phyloP scores from a whole-genome alignment of 2,113 vertebrate genomes.

The Origma solitaria region DNA sequence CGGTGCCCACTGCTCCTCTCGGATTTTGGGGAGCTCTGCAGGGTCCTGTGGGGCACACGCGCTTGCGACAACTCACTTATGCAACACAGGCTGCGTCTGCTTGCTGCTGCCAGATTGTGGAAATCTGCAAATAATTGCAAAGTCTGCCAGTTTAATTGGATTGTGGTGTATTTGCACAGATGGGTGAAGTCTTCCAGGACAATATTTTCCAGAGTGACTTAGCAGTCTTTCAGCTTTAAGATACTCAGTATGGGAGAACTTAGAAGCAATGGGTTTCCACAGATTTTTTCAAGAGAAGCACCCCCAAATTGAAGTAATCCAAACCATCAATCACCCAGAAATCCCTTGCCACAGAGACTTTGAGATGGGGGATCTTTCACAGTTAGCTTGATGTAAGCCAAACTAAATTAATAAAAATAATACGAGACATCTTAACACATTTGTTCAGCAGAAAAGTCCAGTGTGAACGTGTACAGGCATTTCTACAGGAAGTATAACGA shows the following conservation, averaged over 20 bases:
- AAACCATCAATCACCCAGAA: neutral
- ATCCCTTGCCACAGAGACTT: neutral
- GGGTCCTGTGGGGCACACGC: neutral
- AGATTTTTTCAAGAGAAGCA: neutral
- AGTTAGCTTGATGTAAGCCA: neutral
- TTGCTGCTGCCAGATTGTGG: neutral
- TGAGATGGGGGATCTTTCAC: neutral
- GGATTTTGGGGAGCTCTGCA: neutral
- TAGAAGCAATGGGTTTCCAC: neutral
- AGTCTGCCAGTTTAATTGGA: constrained; percentile 42
- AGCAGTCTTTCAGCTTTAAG: neutral
- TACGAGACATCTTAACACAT: neutral
- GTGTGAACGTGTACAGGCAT: neutral
- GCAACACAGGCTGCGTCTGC: neutral
- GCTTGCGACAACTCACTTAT: neutral
- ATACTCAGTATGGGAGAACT: neutral
- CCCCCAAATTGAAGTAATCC: neutral
- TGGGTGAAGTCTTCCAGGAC: constrained; percentile 2
- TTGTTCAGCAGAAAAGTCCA: neutral
- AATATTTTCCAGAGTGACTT: constrained; percentile 23
- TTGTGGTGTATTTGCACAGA: constrained; percentile 40
- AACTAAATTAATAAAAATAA: neutral
- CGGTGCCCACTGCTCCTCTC: neutral
- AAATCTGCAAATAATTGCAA: constrained; percentile 48
- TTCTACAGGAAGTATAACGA: neutral